Base-by-base conservation (phyloP, 2,888 invertebrate species). In the Diaphora mendica region DNA sequence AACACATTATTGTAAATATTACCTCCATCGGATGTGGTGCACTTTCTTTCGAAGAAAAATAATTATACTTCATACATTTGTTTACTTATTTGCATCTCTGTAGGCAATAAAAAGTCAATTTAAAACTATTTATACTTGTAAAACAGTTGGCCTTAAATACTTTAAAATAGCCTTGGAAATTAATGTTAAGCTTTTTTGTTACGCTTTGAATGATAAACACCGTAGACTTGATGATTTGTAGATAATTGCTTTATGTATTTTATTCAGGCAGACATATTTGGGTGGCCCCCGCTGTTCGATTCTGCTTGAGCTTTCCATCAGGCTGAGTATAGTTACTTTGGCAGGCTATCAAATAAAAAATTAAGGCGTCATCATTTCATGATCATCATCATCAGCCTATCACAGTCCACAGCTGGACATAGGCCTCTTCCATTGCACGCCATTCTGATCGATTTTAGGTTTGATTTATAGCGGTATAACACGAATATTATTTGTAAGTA, bases 21-120 rank as follows among this genome's bases (percentile, higher is more conserved):
- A 26, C 59, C 1, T 26, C 5, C 55, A 55, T 51, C 35, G 51
- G 55, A 55, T 35, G 55, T 55, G n/a, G 55, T 35, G 23, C 35
- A 51, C 59, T 62, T 55, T 59, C 68, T 51, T 68, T 51, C 51
- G 26, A 69, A 69, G 68, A 69, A 59, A 59, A 59, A 59, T 26
- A 39, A 15, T 39, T 59, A 42, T 0, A 62, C 8, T 66, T 1
- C 20, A 26, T 26, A 26, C 5, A 15, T 62, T 59, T 26, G 17
- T 23, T 42, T 9, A 20, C 30, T 42, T 30, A 62, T 30, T 70
- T 35, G 20, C 69, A 4, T 5, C 23, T 20, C 5, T 44, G 44
- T 17, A 44, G 17, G 15, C n/a, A 68, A 11, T 39, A n/a, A 55
- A 33, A 68, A 55, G 23, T 59, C 11, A 5, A 51, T 68, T 68